Evolutionary conservation across 2,888 invertebrate species (phyloP).

Genomic region (Erebia epiphron): DNA sequence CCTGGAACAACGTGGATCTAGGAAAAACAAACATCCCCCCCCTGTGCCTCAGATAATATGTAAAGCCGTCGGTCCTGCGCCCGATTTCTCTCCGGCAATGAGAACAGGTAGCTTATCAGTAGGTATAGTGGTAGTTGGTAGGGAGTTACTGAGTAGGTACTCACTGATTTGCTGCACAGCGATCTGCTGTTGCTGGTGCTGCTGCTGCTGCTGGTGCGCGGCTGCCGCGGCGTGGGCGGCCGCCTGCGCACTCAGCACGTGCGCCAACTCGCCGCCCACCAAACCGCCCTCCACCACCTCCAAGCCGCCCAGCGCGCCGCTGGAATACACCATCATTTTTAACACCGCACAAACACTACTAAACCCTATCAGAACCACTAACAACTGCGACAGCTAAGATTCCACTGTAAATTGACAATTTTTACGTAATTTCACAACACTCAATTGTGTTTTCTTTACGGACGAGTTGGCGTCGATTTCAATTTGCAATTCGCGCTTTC

Average conservation of each 20-base stretch:
- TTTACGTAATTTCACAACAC: slow-evolving; percentile 39
- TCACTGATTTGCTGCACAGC: slow-evolving; percentile 74
- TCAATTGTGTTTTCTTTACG: slow-evolving; percentile 37
- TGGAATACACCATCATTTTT: slow-evolving; percentile 78
- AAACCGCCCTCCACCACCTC: slow-evolving; percentile 73
- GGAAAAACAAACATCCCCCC: too few species aligned
- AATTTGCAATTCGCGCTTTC: slow-evolving; percentile 44
- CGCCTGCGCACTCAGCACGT: slow-evolving; percentile 75
- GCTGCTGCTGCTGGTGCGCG: slow-evolving; percentile 69
- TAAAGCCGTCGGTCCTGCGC: too few species aligned
- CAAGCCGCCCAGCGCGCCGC: slow-evolving; percentile 82
- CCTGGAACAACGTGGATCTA: too few species aligned
- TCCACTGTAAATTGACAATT: slow-evolving; percentile 21
- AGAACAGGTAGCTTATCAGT: too few species aligned
- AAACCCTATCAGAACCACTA: slow-evolving; percentile 35
- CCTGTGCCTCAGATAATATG: too few species aligned
- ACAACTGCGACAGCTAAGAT: neutral
- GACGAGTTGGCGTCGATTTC: slow-evolving; percentile 37
- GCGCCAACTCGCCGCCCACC: slow-evolving; percentile 72
- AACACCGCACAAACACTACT: slow-evolving; percentile 51
- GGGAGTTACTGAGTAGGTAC: slow-evolving; percentile 33
- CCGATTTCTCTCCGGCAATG: too few species aligned
- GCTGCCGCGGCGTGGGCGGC: slow-evolving; percentile 78
- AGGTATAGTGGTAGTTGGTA: too few species aligned
- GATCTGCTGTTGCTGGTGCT: slow-evolving; percentile 60